phyloP scores from a whole-genome alignment of 2,888 invertebrate genomes.

The Macaria liturata region DNA sequence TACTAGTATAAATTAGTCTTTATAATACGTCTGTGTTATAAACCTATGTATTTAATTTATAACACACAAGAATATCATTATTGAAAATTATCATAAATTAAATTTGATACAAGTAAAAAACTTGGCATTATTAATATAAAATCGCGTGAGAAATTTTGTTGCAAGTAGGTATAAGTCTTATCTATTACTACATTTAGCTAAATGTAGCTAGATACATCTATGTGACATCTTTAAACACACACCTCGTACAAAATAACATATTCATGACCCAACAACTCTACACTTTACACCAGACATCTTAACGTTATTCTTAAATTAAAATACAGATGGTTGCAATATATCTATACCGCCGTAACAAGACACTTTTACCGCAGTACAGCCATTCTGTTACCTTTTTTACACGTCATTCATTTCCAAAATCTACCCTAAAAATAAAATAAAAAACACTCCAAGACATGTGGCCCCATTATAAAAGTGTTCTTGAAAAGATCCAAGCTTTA shows the following conservation, averaged over 20 bases:
- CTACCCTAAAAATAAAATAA: conserved; percentile 53
- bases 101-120: too few relatives aligned
- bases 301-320: conserved; percentile 51
- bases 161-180: too few relatives aligned
- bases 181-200: too few relatives aligned
- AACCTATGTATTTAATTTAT: too few relatives aligned
- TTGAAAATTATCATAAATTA: too few relatives aligned
- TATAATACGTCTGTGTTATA: too few relatives aligned
- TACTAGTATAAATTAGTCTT: too few relatives aligned
- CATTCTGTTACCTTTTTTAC: conserved; percentile 80
- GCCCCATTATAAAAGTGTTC: conserved; percentile 70
- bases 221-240: background rate
- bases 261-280: conserved; percentile 11
- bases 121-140: too few relatives aligned
- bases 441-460: conserved; percentile 66
- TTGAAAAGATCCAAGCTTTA: conserved; percentile 74
- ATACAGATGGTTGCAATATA: conserved; percentile 63
- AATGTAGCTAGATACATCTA: too few relatives aligned
- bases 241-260: conserved; percentile 3
- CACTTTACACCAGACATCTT: conserved; percentile 3
- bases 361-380: conserved; percentile 45
- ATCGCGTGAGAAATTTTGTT: too few relatives aligned
- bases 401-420: conserved; percentile 78
- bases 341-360: conserved; percentile 55
- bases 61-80: too few relatives aligned